Conservation (phyloP, 64 coral and sea anemone genomes). For the Stylophora pistillata region DNA sequence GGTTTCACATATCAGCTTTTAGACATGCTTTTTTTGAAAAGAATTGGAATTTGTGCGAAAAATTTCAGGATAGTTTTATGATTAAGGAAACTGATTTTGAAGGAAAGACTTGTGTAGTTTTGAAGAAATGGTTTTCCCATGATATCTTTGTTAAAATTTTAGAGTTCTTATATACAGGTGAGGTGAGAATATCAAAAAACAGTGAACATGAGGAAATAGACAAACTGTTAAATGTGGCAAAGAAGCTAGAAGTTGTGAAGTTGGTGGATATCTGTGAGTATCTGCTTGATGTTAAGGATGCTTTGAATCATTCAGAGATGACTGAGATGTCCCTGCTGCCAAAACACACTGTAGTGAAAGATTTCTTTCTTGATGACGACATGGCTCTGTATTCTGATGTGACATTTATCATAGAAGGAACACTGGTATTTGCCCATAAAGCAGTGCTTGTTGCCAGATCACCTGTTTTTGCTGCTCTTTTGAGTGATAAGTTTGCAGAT, state of each 20-base stretch:
- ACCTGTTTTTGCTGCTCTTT: constrained; percentile 6
- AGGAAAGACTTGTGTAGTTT: background rate
- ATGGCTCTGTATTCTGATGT: constrained; percentile 6
- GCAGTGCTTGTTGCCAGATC: background rate
- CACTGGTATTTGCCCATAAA: constrained; percentile 29
- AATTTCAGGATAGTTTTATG: constrained; percentile 8
- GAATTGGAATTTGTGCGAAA: background rate
- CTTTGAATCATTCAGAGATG: background rate
- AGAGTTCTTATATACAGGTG: constrained; percentile 15
- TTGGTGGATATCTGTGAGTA: constrained; percentile 17
- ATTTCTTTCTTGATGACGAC: constrained; percentile 3
- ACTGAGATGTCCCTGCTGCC: background rate
- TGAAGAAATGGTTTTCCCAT: constrained; percentile 39
- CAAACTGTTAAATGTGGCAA: constrained; percentile 2
- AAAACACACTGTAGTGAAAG: background rate
- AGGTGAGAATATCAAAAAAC: constrained; percentile 14
- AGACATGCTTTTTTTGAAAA: background rate
- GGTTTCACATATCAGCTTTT: constrained; percentile 2
- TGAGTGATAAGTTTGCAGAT: constrained; percentile 1
- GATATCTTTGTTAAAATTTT: constrained; percentile 20
- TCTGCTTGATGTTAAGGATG: background rate
- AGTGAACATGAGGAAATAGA: background rate
- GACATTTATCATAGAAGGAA: constrained; percentile 20
- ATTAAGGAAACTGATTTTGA: background rate
- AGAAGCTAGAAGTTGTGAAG: background rate